Percentiles rank a stretch among this genome's conserved stretches.
Conservation (phyloP, 2,113 vertebrate species). For the Lepus timidus region DNA sequence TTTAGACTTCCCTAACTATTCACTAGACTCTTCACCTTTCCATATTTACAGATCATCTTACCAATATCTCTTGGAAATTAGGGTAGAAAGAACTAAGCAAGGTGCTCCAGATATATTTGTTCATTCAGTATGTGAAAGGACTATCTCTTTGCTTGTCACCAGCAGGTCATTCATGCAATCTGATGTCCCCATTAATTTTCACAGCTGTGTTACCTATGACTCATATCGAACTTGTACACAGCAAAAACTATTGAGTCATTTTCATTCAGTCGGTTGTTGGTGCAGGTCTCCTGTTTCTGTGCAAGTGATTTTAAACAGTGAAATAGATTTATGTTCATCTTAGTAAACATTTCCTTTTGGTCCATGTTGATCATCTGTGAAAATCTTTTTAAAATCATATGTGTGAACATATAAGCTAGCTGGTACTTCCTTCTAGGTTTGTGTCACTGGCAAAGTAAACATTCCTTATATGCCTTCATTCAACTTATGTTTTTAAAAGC, state of each 20-base stretch:
- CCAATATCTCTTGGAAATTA: not conserved
- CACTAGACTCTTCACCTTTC: not conserved
- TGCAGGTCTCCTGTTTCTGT: not conserved
- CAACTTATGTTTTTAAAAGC: not conserved
- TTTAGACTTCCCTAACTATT: not conserved
- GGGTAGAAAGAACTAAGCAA: not conserved
- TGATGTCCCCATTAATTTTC: not conserved
- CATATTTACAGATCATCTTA: not conserved
- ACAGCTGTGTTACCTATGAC: not conserved
- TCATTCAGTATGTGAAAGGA: not conserved
- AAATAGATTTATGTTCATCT: not conserved
- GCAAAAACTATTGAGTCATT: not conserved
- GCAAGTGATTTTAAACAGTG: not conserved
- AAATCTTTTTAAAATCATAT: not conserved
- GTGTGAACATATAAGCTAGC: not conserved
- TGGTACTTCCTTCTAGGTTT: not conserved
- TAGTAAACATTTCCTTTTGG: not conserved
- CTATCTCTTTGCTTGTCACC: not conserved
- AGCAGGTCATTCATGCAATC: not conserved
- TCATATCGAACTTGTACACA: not conserved
- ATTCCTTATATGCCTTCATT: not conserved
- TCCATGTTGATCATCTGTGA: not conserved
- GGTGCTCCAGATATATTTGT: not conserved
- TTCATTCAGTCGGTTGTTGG: not conserved
- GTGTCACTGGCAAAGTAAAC: not conserved